Conservation (phyloP, 2,113 vertebrate species). For the Megatriorchis doriae region DNA sequence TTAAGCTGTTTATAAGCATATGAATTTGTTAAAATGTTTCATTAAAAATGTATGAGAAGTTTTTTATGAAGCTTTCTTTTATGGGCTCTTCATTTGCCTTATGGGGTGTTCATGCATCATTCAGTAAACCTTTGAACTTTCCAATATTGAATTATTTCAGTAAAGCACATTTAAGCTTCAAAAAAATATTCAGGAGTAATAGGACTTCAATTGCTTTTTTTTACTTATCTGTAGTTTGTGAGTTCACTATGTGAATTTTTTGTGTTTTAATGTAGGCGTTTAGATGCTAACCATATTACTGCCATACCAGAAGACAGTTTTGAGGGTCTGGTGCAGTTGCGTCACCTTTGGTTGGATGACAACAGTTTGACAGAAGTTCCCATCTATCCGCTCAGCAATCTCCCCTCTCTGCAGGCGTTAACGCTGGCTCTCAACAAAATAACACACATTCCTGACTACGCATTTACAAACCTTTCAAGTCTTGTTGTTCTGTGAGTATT, state of each 20-base stretch:
- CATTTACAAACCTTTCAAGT: slow-evolving; percentile 93
- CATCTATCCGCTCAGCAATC: slow-evolving; percentile 83
- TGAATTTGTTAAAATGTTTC: background rate
- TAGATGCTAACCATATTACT: slow-evolving; percentile 96
- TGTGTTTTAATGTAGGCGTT: slow-evolving; percentile 74
- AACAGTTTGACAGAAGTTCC: slow-evolving; percentile 91
- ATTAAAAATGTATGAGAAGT: background rate
- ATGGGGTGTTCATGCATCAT: background rate
- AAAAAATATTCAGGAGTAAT: background rate
- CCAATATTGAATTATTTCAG: background rate
- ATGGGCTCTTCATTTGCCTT: background rate
- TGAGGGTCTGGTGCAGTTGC: slow-evolving; percentile 88
- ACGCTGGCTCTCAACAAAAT: slow-evolving; percentile 95
- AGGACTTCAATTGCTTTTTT: background rate
- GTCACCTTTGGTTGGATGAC: slow-evolving; percentile 97
- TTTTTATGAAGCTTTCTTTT: background rate
- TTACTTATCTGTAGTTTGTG: background rate
- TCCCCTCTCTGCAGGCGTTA: slow-evolving; percentile 90
- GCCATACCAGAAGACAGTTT: slow-evolving; percentile 92
- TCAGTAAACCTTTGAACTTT: background rate
- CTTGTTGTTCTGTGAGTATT: slow-evolving; percentile 93
- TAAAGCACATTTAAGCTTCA: background rate
- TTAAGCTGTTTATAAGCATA: background rate
- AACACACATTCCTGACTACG: slow-evolving; percentile 86
- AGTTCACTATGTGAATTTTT: background rate